Conservation (phyloP, 2,797 vertebrate species). For the Loris lydekkerianus region DNA sequence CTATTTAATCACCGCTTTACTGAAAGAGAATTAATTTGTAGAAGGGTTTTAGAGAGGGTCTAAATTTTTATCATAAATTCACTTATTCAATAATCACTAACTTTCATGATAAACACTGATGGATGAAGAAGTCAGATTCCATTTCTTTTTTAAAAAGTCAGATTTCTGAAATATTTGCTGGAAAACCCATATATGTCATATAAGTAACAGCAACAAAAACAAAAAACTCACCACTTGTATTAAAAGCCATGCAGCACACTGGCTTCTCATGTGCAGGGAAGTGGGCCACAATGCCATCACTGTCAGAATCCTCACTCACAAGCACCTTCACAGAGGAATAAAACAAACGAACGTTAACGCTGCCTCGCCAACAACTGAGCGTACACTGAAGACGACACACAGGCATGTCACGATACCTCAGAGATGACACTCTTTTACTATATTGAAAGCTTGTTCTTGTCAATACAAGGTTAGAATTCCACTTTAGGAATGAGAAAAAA, state of each 20-base stretch:
- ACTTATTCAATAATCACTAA: slow-evolving; percentile 33
- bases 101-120: background rate
- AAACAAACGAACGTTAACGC: slow-evolving; percentile 57
- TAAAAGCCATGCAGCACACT: slow-evolving; percentile 99
- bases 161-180: background rate
- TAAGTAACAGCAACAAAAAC: background rate
- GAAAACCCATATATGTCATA: slow-evolving; percentile 48
- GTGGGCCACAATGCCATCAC: slow-evolving; percentile 97
- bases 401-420: background rate
- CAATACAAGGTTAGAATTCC: background rate
- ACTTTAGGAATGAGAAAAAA: slow-evolving; percentile 10
- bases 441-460: background rate
- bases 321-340: slow-evolving; percentile 91
- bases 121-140: background rate
- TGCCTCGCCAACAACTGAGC: background rate
- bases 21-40: background rate
- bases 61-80: slow-evolving; percentile 18
- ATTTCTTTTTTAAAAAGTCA: background rate
- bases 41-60: background rate
- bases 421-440: background rate
- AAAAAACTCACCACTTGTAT: slow-evolving; percentile 95
- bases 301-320: slow-evolving; percentile 97
- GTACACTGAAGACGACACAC: background rate
- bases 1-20: background rate
- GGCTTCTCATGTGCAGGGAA: slow-evolving; percentile 99